Evolutionary conservation across 2,797 vertebrate species (phyloP).

Genomic region (Pachyuromys duprasi): DNA sequence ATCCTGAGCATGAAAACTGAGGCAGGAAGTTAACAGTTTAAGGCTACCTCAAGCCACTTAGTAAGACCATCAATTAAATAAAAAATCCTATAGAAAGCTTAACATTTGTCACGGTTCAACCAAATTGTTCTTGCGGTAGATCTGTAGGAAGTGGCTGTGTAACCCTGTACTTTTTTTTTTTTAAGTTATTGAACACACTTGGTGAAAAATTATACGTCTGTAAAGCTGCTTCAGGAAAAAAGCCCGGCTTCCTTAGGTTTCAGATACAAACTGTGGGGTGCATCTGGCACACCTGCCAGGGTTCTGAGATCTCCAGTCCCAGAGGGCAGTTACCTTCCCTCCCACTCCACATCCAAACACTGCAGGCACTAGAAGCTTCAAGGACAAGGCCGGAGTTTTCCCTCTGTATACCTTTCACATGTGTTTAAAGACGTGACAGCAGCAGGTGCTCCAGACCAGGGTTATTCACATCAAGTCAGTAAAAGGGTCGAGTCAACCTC

Average conservation of each 20-base stretch:
- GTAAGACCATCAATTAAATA: background rate
- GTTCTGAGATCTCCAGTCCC: background rate
- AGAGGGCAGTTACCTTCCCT: background rate
- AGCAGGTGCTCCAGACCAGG: background rate
- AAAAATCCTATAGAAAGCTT: background rate
- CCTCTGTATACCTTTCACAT: background rate
- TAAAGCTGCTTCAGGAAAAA: background rate
- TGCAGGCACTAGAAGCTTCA: background rate
- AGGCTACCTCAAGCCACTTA: background rate
- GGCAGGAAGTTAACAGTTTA: background rate
- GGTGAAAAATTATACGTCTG: background rate
- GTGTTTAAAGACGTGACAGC: background rate
- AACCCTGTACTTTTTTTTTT: background rate
- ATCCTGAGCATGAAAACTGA: background rate
- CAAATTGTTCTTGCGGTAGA: background rate
- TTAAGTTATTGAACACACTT: background rate
- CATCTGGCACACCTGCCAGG: background rate
- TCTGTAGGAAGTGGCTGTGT: no score
- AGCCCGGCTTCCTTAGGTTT: background rate
- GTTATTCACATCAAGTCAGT: background rate
- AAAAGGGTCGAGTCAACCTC: background rate
- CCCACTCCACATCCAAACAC: background rate
- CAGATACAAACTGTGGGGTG: no score
- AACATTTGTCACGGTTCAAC: background rate
- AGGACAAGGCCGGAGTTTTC: background rate